These are phyloP conservation scores for Hydraecia micacea DNA, from an alignment of 2,888 invertebrate species.

Conservation along the genomic window DNA sequence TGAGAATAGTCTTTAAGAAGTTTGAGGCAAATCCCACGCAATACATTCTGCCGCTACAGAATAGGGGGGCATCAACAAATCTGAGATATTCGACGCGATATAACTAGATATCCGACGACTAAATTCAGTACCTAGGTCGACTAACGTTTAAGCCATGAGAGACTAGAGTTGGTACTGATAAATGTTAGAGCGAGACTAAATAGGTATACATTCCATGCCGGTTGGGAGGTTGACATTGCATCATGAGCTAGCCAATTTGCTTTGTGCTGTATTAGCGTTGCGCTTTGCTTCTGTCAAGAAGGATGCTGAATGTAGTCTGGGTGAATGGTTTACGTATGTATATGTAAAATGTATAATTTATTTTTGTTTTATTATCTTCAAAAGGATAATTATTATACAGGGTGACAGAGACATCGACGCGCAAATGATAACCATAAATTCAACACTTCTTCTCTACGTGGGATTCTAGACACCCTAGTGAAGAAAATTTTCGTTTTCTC, in stretches of 20 bases:
- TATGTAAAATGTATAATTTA: neutral
- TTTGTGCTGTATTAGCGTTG: neutral
- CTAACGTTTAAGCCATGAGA: slow-evolving; percentile 44
- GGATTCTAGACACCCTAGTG: too few species aligned
- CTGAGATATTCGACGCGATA: slow-evolving; percentile 46
- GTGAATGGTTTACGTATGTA: neutral
- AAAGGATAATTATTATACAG: neutral
- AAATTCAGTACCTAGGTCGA: slow-evolving; percentile 40
- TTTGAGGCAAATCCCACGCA: neutral
- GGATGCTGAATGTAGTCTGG: neutral
- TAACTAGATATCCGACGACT: slow-evolving; percentile 38
- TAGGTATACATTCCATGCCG: slow-evolving; percentile 6
- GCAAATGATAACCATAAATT: too few species aligned
- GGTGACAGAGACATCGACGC: too few species aligned
- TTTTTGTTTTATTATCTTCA: neutral
- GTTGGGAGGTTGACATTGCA: slow-evolving; percentile 9
- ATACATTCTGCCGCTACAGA: slow-evolving; percentile 23
- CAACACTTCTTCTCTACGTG: too few species aligned
- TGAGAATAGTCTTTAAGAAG: neutral
- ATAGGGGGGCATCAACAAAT: slow-evolving; percentile 39
- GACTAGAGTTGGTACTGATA: slow-evolving; percentile 52
- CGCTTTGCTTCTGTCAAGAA: neutral
- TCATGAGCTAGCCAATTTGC: slow-evolving; percentile 15
- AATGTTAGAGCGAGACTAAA: slow-evolving; percentile 31
- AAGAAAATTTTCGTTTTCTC: too few species aligned